phyloP scores from a whole-genome alignment of 1,140 invertebrate species.

The Carposina sasakii region DNA sequence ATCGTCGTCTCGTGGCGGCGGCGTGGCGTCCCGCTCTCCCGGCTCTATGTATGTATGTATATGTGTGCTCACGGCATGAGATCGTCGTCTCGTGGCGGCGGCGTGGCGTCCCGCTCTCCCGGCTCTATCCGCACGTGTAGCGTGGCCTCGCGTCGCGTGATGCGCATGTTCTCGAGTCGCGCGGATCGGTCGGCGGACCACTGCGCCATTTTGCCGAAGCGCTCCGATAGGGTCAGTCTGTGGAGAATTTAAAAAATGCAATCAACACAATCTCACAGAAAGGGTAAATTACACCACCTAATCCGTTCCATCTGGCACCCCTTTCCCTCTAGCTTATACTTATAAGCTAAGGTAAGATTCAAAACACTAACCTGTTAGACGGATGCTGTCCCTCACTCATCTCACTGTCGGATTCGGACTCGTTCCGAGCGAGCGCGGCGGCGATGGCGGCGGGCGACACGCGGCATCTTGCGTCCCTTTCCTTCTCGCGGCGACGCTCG shows the following conservation, averaged over 20 bases:
- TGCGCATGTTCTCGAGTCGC: slow-evolving; percentile 88
- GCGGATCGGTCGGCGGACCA: slow-evolving; percentile 87
- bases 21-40: too few relatives aligned
- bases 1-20: too few relatives aligned
- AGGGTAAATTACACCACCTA: too few relatives aligned
- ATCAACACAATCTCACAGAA: too few relatives aligned
- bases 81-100: slow-evolving; percentile 37
- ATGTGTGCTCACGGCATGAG: slow-evolving; percentile 23
- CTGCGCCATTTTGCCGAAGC: slow-evolving; percentile 93
- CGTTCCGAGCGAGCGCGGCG: slow-evolving; percentile 45
- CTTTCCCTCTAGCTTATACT: too few relatives aligned
- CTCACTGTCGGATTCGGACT: slow-evolving; percentile 43
- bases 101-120: slow-evolving; percentile 61
- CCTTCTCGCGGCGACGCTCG: slow-evolving; percentile 13
- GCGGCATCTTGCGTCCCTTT: slow-evolving; percentile 23
- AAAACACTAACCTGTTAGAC: slow-evolving; percentile 44
- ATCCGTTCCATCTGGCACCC: too few relatives aligned
- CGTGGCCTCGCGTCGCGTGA: slow-evolving; percentile 77
- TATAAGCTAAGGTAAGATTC: too few relatives aligned
- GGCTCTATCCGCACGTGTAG: slow-evolving; percentile 81
- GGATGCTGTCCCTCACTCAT: slow-evolving; percentile 42
- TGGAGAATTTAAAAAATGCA: neutral
- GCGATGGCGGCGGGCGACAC: slow-evolving; percentile 60
- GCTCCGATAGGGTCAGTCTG: slow-evolving; percentile 81
- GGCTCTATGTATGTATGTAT: slow-evolving; percentile 1